These are phyloP conservation scores for Hydrocynus forskahlii DNA, from an alignment of 2,797 vertebrate species.

Conservation along the genomic window DNA sequence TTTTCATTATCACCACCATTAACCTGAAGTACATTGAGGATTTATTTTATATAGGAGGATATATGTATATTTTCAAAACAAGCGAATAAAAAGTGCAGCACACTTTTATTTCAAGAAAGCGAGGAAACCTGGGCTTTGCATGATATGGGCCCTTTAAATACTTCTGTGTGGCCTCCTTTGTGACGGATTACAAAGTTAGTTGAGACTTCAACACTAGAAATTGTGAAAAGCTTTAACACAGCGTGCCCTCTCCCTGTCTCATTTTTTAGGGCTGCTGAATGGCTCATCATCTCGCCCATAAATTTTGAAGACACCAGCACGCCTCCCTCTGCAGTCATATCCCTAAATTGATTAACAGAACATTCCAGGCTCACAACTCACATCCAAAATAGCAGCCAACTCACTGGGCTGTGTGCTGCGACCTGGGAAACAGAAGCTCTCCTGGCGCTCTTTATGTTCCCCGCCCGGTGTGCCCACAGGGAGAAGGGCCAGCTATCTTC, in stretches of 20 bases:
- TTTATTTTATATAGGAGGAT: too few relatives aligned
- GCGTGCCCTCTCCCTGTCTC: neutral
- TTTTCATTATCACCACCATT: too few relatives aligned
- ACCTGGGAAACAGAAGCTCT: constrained; percentile 19
- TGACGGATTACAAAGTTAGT: neutral
- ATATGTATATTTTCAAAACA: too few relatives aligned
- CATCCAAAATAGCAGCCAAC: neutral
- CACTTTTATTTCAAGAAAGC: too few relatives aligned
- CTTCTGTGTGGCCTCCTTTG: neutral
- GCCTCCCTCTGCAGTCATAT: constrained; percentile 8
- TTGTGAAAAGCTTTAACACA: constrained; percentile 2
- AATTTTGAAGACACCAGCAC: constrained; percentile 36
- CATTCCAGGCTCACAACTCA: constrained; percentile 21
- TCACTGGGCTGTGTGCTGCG: neutral
- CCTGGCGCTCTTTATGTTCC: neutral
- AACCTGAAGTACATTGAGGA: too few relatives aligned
- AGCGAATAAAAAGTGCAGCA: too few relatives aligned
- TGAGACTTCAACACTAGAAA: neutral
- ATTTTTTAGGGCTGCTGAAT: neutral
- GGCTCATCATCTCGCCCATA: constrained; percentile 29
- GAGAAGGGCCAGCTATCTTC: constrained; percentile 10
- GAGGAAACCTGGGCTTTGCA: neutral
- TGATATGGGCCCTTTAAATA: neutral
- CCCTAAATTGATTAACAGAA: constrained; percentile 37
- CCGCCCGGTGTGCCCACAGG: neutral